Conservation (phyloP, 2,888 invertebrate species). For the Oscheius myriophilus region DNA sequence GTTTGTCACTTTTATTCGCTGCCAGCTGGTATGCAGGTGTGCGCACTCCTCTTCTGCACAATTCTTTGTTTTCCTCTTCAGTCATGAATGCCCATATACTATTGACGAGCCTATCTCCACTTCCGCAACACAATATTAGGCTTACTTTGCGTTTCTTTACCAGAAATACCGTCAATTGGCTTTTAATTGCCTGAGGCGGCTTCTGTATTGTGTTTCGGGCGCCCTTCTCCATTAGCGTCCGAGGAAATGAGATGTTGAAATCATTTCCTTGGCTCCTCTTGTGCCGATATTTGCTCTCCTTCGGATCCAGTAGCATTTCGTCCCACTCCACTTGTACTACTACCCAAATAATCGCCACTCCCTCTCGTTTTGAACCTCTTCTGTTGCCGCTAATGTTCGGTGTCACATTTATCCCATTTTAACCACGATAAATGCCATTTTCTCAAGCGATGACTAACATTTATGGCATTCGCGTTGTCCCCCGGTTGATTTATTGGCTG, state of each 20-base stretch:
- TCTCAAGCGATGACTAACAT: neutral
- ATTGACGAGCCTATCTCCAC: no score
- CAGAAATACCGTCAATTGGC: no score
- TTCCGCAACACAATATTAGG: no score
- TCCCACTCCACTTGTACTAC: neutral
- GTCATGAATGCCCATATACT: no score
- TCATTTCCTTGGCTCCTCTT: slow-evolving; percentile 5
- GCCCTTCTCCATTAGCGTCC: slow-evolving; percentile 2
- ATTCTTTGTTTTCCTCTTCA: no score
- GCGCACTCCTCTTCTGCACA: neutral
- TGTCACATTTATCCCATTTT: neutral
- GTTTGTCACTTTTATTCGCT: neutral
- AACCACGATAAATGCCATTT: neutral
- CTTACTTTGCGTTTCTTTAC: no score
- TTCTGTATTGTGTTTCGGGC: neutral
- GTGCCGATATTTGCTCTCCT: neutral
- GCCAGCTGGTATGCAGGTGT: neutral
- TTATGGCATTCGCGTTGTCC: neutral
- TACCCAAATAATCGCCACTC: neutral
- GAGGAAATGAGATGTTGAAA: slow-evolving; percentile 12
- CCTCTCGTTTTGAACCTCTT: neutral
- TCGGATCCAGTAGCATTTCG: slow-evolving; percentile 1
- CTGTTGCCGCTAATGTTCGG: neutral
- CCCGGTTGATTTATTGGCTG: neutral
- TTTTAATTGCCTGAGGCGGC: no score